Base-by-base conservation (phyloP, 1,140 invertebrate species). In the Asbolus verrucosus region DNA sequence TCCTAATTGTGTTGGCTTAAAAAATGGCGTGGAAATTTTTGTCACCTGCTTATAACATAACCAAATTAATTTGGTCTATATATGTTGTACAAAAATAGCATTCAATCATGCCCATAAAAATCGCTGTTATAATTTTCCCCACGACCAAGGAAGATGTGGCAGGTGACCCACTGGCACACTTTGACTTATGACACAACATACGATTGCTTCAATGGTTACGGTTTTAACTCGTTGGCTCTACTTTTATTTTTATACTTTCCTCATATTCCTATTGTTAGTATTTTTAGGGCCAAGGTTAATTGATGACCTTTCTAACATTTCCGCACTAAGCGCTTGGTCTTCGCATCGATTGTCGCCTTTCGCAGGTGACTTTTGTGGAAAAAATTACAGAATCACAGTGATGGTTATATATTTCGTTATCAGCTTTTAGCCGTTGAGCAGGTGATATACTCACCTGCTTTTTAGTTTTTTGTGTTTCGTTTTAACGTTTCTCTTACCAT, bases 241-340 rank as follows among this genome's bases (percentile, higher is more conserved):
- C 62, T 65, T 65, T 65, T 65, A 65, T 65, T 65, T 65, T 65
- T 65, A 43, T 65, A 46, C 62, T 65, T 46, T 39, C 61, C 62
- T 41, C 46, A 16, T 54, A 54, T 54, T 54, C 46, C 46, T 6
- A 54, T 54, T 54, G 46, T 54, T 43, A 13, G 46, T 9, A n/a
- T 16, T 54, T 54, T 54, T 54, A 54, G 46, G 46, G 46, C 46
- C 46, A 54, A 54, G 46, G 46, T 54, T 54, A 54, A 54, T 54
- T 54, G 21, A 9, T 27, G 46, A 54, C 46, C 46, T 54, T 54
- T 54, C 6, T 54, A 27, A 27, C n/a, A 21, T 27, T 54, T 54
- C 46, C 46, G 46, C 46, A 14, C 24, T 27, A 9, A 36, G 33
- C 33, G 24, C 24, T 8, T 8, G 24, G 41, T 2, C n/a, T n/a